Conservation (phyloP, 2,797 vertebrate genomes). For the Leucoraja ocellata region DNA sequence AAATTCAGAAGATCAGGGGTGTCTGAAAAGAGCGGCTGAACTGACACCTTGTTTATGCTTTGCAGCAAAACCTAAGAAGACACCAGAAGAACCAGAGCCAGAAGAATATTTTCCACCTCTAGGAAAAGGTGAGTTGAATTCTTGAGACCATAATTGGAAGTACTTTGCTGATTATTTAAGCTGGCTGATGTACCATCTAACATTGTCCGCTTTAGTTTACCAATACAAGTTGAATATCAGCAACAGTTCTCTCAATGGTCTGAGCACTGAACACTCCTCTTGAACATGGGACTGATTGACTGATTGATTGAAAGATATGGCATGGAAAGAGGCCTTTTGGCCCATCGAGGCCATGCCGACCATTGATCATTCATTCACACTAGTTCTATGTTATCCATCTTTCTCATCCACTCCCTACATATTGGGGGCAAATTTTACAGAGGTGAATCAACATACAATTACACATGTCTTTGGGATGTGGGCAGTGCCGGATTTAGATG, state of each 20-base stretch:
- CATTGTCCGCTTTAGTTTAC: not conserved
- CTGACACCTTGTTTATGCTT: not conserved
- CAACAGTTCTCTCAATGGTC: not conserved
- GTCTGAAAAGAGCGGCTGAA: not conserved
- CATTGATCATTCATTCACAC: too few relatives aligned
- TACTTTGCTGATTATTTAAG: not conserved
- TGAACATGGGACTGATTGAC: not conserved
- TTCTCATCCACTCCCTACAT: too few relatives aligned
- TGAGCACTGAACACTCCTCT: not conserved
- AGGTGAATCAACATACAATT: not conserved
- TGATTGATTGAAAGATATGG: too few relatives aligned
- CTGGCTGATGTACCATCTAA: too few relatives aligned
- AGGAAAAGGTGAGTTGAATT: not conserved
- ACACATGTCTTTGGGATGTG: too few relatives aligned
- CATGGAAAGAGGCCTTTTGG: too few relatives aligned
- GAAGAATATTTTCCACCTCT: conserved; percentile 19
- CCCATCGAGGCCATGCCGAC: too few relatives aligned
- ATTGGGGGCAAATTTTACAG: not conserved
- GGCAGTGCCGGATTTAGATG: too few relatives aligned
- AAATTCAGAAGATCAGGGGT: not conserved
- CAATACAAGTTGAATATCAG: not conserved
- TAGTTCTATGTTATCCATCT: too few relatives aligned
- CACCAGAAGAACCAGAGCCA: not conserved
- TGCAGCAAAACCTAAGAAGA: not conserved
- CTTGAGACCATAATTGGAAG: not conserved